Conservation (phyloP, 2,888 invertebrate species). For the Chelonus formosanus region DNA sequence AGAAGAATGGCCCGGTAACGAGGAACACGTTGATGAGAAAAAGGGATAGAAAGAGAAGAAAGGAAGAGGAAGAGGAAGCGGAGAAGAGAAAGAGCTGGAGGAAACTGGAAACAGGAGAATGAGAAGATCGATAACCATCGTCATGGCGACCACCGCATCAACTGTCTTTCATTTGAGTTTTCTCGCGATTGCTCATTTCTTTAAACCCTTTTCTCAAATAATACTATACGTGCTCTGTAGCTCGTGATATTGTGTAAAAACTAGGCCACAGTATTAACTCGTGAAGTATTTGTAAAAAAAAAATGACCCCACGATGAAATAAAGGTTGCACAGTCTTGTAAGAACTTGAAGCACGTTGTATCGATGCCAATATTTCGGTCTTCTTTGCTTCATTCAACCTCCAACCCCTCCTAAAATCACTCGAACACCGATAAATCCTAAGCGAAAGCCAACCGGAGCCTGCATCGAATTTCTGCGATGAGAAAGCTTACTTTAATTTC, state of each 20-base stretch:
- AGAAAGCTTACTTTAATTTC: slow-evolving; percentile 20
- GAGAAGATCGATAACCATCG: slow-evolving; percentile 55
- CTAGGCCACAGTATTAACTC: not conserved
- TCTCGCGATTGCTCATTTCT: slow-evolving; percentile 6
- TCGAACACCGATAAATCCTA: slow-evolving; percentile 11
- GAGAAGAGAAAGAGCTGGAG: slow-evolving; percentile 22
- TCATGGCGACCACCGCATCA: slow-evolving; percentile 55
- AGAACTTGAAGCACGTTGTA: slow-evolving; percentile 10
- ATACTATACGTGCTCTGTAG: not conserved
- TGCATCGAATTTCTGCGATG: slow-evolving; percentile 8
- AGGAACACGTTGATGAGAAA: slow-evolving; percentile 27
- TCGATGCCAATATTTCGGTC: slow-evolving; percentile 14
- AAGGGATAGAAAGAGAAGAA: slow-evolving; percentile 9
- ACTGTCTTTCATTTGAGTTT: slow-evolving; percentile 39
- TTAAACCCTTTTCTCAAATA: not conserved
- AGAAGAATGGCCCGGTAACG: slow-evolving; percentile 40
- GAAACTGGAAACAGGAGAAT: slow-evolving; percentile 40
- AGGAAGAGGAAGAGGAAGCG: slow-evolving; percentile 23
- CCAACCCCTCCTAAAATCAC: not conserved
- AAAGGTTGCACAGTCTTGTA: slow-evolving; percentile 9
- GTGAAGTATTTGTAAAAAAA: not conserved
- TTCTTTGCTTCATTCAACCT: not conserved
- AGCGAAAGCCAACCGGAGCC: not conserved
- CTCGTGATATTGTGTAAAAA: not conserved
- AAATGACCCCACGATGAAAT: not conserved